Percentiles rank a stretch among this genome's conserved stretches.
These are phyloP conservation scores for Euura saliciscinereae DNA, from an alignment of 1,140 invertebrate genomes.

Conservation along the genomic window DNA sequence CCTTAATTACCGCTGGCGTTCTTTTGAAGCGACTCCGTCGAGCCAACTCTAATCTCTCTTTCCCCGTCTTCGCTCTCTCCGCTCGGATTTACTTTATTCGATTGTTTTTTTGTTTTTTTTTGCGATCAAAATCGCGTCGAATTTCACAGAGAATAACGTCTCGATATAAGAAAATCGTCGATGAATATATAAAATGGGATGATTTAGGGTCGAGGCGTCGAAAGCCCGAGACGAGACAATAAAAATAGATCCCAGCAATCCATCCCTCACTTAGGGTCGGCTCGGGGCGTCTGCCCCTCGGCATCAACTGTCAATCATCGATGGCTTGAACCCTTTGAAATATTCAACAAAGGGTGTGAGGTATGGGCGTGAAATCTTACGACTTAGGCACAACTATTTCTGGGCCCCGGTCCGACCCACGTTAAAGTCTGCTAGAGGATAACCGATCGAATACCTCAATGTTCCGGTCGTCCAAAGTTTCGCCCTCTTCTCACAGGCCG, in stretches of 20 bases:
- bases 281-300: background rate
- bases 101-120: constrained; percentile 27
- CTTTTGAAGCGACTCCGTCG: constrained; percentile 34
- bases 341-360: background rate
- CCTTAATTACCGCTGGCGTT: constrained; percentile 39
- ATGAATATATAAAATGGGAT: too few relatives aligned
- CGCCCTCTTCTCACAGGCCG: background rate
- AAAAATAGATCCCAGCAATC: too few relatives aligned
- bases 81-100: constrained; percentile 15
- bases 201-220: too few relatives aligned
- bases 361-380: background rate
- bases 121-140: too few relatives aligned
- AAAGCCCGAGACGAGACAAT: too few relatives aligned
- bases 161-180: too few relatives aligned
- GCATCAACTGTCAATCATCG: constrained; percentile 1
- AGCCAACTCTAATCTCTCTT: constrained; percentile 13
- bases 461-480: background rate
- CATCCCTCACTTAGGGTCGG: too few relatives aligned
- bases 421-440: too few relatives aligned
- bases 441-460: too few relatives aligned
- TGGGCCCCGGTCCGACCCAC: too few relatives aligned
- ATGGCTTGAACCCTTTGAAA: background rate
- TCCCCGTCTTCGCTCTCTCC: constrained; percentile 15
- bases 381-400: background rate
- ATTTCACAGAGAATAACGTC: too few relatives aligned